Evolutionary conservation across 2,113 vertebrate genomes (phyloP).

Genomic region (Notothenia rossii): DNA sequence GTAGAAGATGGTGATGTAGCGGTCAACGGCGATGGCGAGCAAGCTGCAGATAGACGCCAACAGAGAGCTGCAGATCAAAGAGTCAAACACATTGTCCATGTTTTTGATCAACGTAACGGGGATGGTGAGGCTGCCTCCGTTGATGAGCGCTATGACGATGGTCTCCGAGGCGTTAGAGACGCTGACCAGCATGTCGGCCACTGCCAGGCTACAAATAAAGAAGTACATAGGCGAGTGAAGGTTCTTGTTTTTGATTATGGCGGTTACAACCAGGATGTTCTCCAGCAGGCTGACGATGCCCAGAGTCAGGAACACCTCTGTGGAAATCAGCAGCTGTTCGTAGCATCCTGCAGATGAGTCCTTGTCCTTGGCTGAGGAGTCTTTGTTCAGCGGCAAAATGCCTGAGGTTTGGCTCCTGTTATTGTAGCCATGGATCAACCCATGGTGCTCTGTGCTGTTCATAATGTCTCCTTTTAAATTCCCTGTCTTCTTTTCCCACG

Average conservation of each 20-base stretch:
- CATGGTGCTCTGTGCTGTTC: constrained; percentile 84
- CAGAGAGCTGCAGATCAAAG: constrained; percentile 95
- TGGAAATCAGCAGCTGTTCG: constrained; percentile 92
- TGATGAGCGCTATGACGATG: constrained; percentile 91
- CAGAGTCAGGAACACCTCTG: constrained; percentile 92
- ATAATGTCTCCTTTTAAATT: constrained; percentile 69
- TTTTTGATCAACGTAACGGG: constrained; percentile 86
- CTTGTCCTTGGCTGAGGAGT: constrained; percentile 63
- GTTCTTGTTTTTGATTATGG: constrained; percentile 94
- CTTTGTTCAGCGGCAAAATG: constrained; percentile 61
- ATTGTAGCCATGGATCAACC: constrained; percentile 76
- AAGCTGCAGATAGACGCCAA: constrained; percentile 95
- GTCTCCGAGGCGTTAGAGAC: constrained; percentile 95
- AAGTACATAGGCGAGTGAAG: constrained; percentile 97
- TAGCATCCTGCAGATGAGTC: constrained; percentile 89
- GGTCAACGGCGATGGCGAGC: constrained; percentile 94
- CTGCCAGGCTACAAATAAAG: constrained; percentile 95
- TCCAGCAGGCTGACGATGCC: constrained; percentile 93
- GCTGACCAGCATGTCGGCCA: constrained; percentile 96
- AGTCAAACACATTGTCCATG: constrained; percentile 96
- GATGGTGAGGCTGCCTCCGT: constrained; percentile 83
- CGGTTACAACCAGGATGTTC: constrained; percentile 92
- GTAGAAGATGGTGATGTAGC: constrained; percentile 97
- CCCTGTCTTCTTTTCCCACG: neutral
- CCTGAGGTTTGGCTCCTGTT: constrained; percentile 82